These are phyloP conservation scores for Rhinoptilus africanus DNA, from an alignment of 2,113 vertebrate species.

Conservation along the genomic window DNA sequence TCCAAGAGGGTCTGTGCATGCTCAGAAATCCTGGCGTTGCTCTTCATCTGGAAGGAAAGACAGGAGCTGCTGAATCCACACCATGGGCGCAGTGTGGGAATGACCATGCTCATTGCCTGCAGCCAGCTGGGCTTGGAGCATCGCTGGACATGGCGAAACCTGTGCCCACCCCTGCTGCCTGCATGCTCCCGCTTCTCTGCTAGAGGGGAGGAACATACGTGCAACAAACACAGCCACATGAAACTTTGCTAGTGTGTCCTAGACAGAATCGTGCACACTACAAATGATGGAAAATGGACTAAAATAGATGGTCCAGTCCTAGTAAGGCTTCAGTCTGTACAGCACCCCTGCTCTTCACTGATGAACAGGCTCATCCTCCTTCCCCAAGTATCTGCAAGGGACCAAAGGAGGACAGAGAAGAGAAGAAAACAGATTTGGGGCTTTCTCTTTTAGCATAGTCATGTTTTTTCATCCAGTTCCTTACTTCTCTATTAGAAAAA, in stretches of 20 bases:
- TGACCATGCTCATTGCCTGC: background rate
- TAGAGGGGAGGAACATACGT: accelerated
- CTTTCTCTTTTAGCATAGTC: background rate
- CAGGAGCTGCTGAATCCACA: background rate
- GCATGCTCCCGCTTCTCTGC: background rate
- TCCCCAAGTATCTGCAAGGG: background rate
- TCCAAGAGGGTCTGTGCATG: background rate
- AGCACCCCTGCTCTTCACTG: background rate
- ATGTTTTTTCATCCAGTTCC: background rate
- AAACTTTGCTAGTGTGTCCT: accelerated
- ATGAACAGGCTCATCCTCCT: background rate
- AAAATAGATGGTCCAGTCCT: background rate
- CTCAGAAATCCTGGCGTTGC: background rate
- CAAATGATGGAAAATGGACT: background rate
- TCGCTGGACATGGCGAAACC: accelerated
- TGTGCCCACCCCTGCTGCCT: too few relatives aligned
- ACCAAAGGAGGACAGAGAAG: background rate
- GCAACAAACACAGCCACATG: accelerated
- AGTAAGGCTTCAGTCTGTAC: background rate
- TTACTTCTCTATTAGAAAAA: background rate
- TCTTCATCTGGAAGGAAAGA: background rate
- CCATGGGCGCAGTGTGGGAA: accelerated
- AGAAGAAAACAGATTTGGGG: background rate
- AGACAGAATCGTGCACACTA: background rate
- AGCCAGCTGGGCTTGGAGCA: background rate